phyloP scores from a whole-genome alignment of 2,888 invertebrate species.

The Oscheius sp. region DNA sequence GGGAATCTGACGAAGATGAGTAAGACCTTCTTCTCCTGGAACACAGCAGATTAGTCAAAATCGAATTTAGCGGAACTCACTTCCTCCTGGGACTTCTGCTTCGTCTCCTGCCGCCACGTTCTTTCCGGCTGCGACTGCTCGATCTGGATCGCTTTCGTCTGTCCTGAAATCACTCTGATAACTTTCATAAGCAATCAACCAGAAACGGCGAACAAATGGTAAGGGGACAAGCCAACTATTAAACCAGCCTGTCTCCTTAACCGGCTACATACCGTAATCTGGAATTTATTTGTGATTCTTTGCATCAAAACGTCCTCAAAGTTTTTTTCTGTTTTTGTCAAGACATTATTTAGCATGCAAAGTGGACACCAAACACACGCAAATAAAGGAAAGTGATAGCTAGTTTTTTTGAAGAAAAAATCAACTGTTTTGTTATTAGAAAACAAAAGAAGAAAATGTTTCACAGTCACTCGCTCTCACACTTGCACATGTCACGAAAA shows the following conservation, averaged over 20 bases:
- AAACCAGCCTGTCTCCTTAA: constrained; percentile 41
- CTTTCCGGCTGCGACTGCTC: background rate
- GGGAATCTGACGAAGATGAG: constrained; percentile 27
- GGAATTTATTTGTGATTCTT: constrained; percentile 25
- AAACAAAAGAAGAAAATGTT: no score
- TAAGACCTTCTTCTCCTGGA: constrained; percentile 17
- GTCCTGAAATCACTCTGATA: constrained; percentile 24
- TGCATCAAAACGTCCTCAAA: constrained; percentile 15
- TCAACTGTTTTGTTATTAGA: background rate
- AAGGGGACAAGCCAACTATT: constrained; percentile 40
- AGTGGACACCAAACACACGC: constrained; percentile 33
- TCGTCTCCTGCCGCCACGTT: constrained; percentile 4
- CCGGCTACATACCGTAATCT: constrained; percentile 35
- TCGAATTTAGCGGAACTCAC: background rate
- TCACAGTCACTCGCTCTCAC: background rate
- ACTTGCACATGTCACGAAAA: background rate
- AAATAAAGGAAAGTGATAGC: constrained; percentile 26
- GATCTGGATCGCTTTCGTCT: constrained; percentile 32
- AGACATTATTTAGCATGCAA: constrained; percentile 30
- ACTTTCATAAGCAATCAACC: constrained; percentile 11
- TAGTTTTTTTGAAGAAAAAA: constrained; percentile 3
- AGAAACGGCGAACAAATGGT: constrained; percentile 37
- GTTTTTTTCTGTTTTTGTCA: constrained; percentile 4
- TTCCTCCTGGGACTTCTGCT: constrained; percentile 1
- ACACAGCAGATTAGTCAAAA: background rate